Base-by-base conservation (phyloP, 2,113 vertebrate genomes). In the Bambusicola thoracicus region DNA sequence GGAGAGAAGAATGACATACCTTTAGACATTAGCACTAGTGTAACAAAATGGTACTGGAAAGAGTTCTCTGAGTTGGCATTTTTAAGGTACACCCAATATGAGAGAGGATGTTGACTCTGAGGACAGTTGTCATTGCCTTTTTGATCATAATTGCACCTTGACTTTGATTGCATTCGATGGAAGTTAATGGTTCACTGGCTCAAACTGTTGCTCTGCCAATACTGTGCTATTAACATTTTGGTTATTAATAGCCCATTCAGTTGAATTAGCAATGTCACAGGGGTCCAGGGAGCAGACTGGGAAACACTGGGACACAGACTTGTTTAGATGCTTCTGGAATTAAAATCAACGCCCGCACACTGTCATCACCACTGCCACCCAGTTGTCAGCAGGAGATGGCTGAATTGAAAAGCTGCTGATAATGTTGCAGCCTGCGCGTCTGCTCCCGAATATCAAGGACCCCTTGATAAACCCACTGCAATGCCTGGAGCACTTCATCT, bases 401-500 rank as follows among this genome's bases (percentile, higher is more conserved):
- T 74, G 62, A 93, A 94, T 3, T 68, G 75, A 92, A 87, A 89
- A 90, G 56, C 85, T 70, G 25, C 77, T 27, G 90, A 85, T 96
- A 92, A 94, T 43, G 46, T 20, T 79, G 55, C 74, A 91, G 70
- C 62, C 51, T 62, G 34, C 74, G 80, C 0, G 8, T 89, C 93
- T 91, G 92, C 92, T 95, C 67, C 49, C 43, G 95, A 95, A 94
- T 95, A 96, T 85, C 93, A 97, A 96, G 94, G 94, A 94, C 92
- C 85, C 77, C 83, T 89, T 89, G 94, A 97, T 95, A 97, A 97
- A 96, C 90, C 89, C 84, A 74, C 82, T 89, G 84, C 81, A 89
- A 91, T 82, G 93, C 94, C 95, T 81, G 66, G n/a, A 97, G 96
- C 89, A 92, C 92, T 97, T 96, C 93, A 96, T 96, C 96, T 96